These are phyloP conservation scores for Epizoanthus ramosus DNA, from an alignment of 92 coral and sea anemone genomes.

Conservation along the genomic window DNA sequence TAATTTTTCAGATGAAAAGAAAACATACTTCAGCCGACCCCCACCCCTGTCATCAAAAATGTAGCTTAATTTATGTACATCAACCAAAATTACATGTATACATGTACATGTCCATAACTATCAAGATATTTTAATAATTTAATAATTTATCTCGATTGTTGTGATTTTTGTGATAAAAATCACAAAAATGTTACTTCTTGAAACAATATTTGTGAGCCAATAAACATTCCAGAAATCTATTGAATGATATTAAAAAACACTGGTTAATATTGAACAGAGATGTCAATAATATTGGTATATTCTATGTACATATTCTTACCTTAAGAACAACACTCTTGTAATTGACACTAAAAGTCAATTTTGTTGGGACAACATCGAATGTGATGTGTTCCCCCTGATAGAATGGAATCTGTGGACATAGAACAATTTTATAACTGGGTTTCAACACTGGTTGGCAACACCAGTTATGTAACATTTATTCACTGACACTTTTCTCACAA, in stretches of 20 bases:
- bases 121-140: too few species aligned
- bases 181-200: neutral
- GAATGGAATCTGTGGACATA: conserved; percentile 79
- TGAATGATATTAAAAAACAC: neutral
- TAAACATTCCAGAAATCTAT: neutral
- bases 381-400: conserved; percentile 98
- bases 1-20: too few species aligned
- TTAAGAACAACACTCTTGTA: conserved; percentile 98
- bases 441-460: neutral
- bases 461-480: too few species aligned
- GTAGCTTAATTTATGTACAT: too few species aligned
- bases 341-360: conserved; percentile 90
- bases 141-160: too few species aligned
- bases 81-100: too few species aligned
- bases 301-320: conserved; percentile 57
- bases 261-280: neutral
- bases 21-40: too few species aligned
- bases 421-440: neutral
- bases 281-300: neutral
- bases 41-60: too few species aligned
- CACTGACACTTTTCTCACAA: too few species aligned
- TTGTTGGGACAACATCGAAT: conserved; percentile 97
- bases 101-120: too few species aligned
- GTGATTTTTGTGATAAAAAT: too few species aligned
- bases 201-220: neutral